Evolutionary conservation across 2,797 vertebrate genomes (phyloP), one percentile per base, ranked within the genome.

Genomic region (Spea hammondii): DNA sequence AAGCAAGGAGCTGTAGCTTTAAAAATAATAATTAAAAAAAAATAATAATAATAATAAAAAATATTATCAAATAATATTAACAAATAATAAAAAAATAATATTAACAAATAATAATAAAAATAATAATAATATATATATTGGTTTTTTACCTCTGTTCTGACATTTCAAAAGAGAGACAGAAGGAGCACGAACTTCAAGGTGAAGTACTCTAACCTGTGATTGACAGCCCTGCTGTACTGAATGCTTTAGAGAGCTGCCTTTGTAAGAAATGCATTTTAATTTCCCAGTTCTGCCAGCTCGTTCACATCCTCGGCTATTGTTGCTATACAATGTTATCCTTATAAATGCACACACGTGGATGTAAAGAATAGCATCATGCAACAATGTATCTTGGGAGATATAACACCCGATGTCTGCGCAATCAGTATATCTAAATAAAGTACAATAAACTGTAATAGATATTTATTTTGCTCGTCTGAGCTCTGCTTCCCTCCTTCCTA

Each of bases 401-500:
- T 74, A 53, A 69, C 14, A 8, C 3, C 9, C 5, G 5, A 17
- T 48, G 65, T 72, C 78, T 17, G 62, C 3, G 50, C 65, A 55
- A 74, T 79, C 65, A 64, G 17, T 79, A 64, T 48, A 69, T 79
- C 78, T 70, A 64, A 79, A 74, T 79, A 69, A 73, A 60, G 66
- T 44, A 50, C 60, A 72, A 45, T 79, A 79, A 79, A 79, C 50
- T 54, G 50, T 68, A 59, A 59, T 65, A 3, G 46, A 60, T 53
- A n/a, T 17, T n/a, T 46, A 8, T 55, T 67, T 44, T 53, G 47
- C n/a, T 13, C 5, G 32, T 47, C 57, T 7, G 57, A 6, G 8
- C 55, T 44, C 45, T 60, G 83, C 68, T 82, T 83, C 81, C 84
- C 86, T 72, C 62, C 76, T 84, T 82, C 85, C 77, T 82, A 64